Evolutionary conservation across 2,113 vertebrate species (phyloP), one percentile per base, ranked within the genome.

Genomic region (Calcarius ornatus): DNA sequence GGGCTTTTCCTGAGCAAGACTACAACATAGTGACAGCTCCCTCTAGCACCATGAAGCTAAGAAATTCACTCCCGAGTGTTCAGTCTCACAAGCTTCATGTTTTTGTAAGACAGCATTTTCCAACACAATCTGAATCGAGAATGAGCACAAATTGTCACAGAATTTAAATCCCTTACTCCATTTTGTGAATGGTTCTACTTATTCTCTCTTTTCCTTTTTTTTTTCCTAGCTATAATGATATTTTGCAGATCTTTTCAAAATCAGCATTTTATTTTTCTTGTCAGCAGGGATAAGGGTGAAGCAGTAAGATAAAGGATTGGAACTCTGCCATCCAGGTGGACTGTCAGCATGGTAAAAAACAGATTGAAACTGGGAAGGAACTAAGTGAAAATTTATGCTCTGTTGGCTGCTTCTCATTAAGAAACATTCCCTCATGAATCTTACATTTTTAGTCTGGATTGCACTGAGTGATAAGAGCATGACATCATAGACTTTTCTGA

Each of bases 181-280:
- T 43, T 42, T 33, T 80, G 63, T 2, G 10, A 43, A 88, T 83
- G 50, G 81, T 86, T 92, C 68, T 43, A 66, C 57, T 86, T 65
- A 69, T 77, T 89, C 25, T 64, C n/a, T 51, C n/a, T 57, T 56
- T 43, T 22, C 8, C n/a, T n/a, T n/a, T 5, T 85, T 73, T 51
- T 51, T 60, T 77, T 23, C 38, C 28, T 61, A 82, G 71, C 71
- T 82, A 69, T 88, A 69, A 94, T 35, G 88, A 90, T 48, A 71
- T 38, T 96, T 88, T 94, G 37, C 88, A 91, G 94, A 81, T 95
- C 92, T 96, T 96, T 79, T 94, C 80, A 92, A 95, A 92, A 93
- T 73, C 80, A 87, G 79, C 82, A 42, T 94, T 97, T 95, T 93
- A 91, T 72, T 97, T 93, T 93, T 53, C 84, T 80, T 95, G 68